Conservation (phyloP, 2,888 invertebrate species). For the Pandemis corylana region DNA sequence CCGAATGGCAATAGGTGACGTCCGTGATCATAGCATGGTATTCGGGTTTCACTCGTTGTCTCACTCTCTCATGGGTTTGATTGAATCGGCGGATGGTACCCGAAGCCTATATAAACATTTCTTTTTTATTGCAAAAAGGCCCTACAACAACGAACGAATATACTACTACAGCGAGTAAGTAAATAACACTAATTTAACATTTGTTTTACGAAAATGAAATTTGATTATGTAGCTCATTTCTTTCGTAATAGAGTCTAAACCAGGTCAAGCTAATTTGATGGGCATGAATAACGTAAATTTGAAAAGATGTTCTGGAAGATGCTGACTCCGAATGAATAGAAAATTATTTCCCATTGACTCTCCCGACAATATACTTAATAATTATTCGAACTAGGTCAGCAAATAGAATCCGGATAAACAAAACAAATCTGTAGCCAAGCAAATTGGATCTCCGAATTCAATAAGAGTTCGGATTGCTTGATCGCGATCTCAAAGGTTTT, state of each 20-base stretch:
- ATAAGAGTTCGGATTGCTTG: not conserved
- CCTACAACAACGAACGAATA: no score
- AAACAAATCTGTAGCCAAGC: not conserved
- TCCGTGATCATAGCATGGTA: not conserved
- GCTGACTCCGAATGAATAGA: not conserved
- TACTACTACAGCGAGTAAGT: no score
- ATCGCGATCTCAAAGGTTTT: not conserved
- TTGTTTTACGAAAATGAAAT: not conserved
- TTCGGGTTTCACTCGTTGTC: no score
- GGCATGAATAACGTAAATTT: not conserved
- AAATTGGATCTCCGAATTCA: slow-evolving; percentile 9
- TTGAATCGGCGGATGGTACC: no score
- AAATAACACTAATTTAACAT: no score
- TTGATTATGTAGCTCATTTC: not conserved
- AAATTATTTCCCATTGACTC: not conserved
- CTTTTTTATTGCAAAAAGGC: no score
- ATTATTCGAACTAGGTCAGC: not conserved
- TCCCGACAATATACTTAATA: not conserved
- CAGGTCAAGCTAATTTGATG: not conserved
- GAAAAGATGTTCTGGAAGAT: not conserved
- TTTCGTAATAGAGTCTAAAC: not conserved
- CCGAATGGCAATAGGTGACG: not conserved
- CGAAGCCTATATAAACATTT: no score
- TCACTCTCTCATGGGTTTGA: no score
- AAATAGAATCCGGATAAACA: slow-evolving; percentile 8